Evolutionary conservation across 2,113 vertebrate genomes (phyloP), one percentile per base, ranked within the genome.

Genomic region (Riparia riparia): DNA sequence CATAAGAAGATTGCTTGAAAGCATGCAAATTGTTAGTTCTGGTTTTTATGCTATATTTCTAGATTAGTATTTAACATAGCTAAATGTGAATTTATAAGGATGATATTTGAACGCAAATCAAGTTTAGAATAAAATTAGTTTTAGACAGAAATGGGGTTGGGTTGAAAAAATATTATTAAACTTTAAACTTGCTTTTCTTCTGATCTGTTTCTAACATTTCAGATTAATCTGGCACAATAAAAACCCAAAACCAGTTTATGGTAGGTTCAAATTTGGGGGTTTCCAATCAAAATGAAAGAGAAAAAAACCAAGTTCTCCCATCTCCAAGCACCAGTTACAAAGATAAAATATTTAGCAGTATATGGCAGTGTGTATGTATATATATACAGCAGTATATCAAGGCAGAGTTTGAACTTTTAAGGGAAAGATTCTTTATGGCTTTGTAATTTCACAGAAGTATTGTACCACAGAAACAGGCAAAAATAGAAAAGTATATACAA

Each of bases 1-100:
- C 4, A 1, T 57, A 89, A 3, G 60, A 95, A 84, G 37, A 53
- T 61, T 39, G 21, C 91, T 94, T 96, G 93, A 94, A 96, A 96
- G 84, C 83, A 94, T 93, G 65, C 89, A 89, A 95, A 89, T 53
- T 84, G 24, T 91, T 91, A 84, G 76, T 61, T 86, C 72, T 8
- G 1, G 17, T 18, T 94, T 95, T 87, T 61, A 82, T 53, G 78
- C 65, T 92, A 12, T 94, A 65, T 71, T 87, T 96, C 64, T 89
- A 76, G 65, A 85, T 71, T 82, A 93, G 53, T 69, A 61, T 61
- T 86, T 84, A 82, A 68, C 47, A 64, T 57, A 86, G 57, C 32
- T 53, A 84, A 76, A 89, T 82, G n/a, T 61, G 53, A 79, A 89
- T 78, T 84, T 61, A 84, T 93, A 53, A 19, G 18, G 44, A 20